Evolutionary conservation across 2,113 vertebrate species (phyloP), one percentile per base, ranked within the genome.

Genomic region (Asarcornis scutulata): DNA sequence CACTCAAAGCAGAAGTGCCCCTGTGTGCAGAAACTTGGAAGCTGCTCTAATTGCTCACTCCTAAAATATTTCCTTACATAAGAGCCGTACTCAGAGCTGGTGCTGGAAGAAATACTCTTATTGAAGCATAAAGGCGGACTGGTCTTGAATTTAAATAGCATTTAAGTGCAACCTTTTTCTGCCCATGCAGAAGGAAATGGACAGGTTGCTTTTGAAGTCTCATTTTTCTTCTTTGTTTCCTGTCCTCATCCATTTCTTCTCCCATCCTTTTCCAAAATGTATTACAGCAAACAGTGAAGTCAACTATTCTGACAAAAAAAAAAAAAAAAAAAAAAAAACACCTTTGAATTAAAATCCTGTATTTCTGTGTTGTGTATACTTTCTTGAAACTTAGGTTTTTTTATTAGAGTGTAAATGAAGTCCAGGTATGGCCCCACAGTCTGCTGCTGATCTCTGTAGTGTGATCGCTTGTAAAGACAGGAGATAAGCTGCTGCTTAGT

Each of bases 401-500:
- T 88, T 86, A 31, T n/a, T 60, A 17, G 48, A 15, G 13, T 13
- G 7, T 48, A 32, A 68, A 21, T 40, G 21, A 58, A 62, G 34
- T 23, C 63, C 1, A 9, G 62, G 9, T 32, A 11, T 0, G 3
- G 22, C 56, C 68, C 29, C 38, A 38, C 69, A 60, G 40, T 58
- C 72, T 76, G 13, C 36, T 73, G 2, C 53, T 71, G 76, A 2
- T 67, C 5, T 59, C 3, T 1, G 56, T 22, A 17, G 83, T 13
- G n/a, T 44, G 50, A 32, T 38, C n/a, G 42, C 34, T n/a, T 59
- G 46, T 7, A 2, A 91, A 87, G 87, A 8, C 62, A 82, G 64
- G 44, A 76, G 75, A 48, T 50, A 68, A 83, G 46, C 67, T 80
- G 82, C 63, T 0, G 0, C 78, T 87, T 9, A 0, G 48, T 20